Evolutionary conservation across 2,888 invertebrate genomes (phyloP).

Genomic region (Trachelus troglodyta): DNA sequence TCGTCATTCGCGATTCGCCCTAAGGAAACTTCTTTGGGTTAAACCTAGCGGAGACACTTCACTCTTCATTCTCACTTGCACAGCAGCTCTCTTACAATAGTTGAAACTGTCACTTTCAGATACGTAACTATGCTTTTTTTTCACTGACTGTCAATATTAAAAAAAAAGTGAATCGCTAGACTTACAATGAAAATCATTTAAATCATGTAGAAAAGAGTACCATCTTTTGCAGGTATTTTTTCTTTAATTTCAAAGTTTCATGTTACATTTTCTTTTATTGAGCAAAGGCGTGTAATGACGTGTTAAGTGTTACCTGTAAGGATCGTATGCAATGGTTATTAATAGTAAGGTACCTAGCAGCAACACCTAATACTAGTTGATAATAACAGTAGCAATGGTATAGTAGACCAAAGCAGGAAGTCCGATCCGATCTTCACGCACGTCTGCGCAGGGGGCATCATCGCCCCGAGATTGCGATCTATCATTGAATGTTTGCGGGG

Average conservation of each 20-base stretch:
- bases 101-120: neutral
- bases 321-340: neutral
- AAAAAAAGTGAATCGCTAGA: neutral
- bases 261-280: neutral
- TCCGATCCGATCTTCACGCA: slow-evolving; percentile 18
- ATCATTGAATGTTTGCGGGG: slow-evolving; percentile 64
- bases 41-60: neutral
- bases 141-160: neutral
- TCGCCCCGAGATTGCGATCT: slow-evolving; percentile 57
- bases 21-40: neutral
- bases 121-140: neutral
- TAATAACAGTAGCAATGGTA: neutral
- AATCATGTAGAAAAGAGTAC: no score
- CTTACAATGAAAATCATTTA: neutral
- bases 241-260: neutral
- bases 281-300: neutral
- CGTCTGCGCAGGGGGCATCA: slow-evolving; percentile 22
- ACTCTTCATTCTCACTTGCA: neutral
- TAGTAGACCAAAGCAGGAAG: slow-evolving; percentile 5
- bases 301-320: neutral
- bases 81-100: neutral
- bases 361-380: neutral
- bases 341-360: neutral
- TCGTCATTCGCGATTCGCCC: slow-evolving; percentile 15
- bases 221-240: neutral